These are phyloP conservation scores for Rhinolophus ferrumequinum DNA, from an alignment of 2,113 vertebrate genomes.

Conservation along the genomic window DNA sequence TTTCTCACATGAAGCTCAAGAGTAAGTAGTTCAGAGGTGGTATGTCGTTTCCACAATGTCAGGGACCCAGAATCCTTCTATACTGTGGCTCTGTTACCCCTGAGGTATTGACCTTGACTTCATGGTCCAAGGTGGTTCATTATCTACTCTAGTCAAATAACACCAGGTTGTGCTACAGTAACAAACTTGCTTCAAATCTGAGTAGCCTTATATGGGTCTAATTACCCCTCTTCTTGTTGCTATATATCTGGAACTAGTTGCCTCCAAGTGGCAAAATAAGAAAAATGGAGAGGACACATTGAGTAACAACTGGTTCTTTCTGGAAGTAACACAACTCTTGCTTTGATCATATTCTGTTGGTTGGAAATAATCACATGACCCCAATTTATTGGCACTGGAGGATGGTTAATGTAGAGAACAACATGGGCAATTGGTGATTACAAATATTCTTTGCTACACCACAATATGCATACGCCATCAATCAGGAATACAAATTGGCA, in stretches of 20 bases:
- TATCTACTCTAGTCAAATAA: background rate
- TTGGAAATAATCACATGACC: background rate
- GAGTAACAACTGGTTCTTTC: background rate
- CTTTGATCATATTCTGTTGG: background rate
- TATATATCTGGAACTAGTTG: background rate
- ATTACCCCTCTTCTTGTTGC: background rate
- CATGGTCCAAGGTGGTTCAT: background rate
- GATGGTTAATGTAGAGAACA: background rate
- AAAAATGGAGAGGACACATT: background rate
- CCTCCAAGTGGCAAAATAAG: background rate
- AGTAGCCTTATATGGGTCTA: background rate
- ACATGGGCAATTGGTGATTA: background rate
- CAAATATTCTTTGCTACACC: background rate
- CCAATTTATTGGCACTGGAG: background rate
- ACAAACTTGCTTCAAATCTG: background rate
- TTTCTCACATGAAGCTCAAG: background rate
- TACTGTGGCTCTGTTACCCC: background rate
- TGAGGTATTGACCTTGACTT: background rate
- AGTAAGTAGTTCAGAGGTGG: background rate
- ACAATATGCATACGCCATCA: background rate
- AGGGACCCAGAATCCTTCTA: background rate
- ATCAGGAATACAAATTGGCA: background rate
- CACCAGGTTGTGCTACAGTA: background rate
- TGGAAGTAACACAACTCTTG: background rate
- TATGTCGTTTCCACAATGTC: background rate